Evolutionary conservation across 2,797 vertebrate species (phyloP).

Genomic region (Carcharodon carcharias): DNA sequence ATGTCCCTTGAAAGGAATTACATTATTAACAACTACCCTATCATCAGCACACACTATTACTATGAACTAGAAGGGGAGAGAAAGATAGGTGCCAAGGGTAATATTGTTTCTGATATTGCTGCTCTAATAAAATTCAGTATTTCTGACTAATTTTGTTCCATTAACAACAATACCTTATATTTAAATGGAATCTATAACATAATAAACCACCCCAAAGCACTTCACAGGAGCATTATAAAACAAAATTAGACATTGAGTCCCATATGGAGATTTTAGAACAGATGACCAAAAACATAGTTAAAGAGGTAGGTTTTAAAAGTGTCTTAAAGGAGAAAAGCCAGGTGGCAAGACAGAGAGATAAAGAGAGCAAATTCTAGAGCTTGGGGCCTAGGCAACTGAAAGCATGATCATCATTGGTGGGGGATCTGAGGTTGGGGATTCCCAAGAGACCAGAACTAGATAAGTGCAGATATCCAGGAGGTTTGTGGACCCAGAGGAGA

Average conservation of each 20-base stretch:
- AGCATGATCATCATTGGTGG: too few species aligned
- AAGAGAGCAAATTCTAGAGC: background rate
- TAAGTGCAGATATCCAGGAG: background rate
- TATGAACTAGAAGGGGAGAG: background rate
- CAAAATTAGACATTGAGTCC: background rate
- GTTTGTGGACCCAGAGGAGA: background rate
- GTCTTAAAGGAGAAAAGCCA: background rate
- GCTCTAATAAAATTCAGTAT: constrained; percentile 1
- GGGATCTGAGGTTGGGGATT: background rate
- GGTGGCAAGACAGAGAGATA: too few species aligned
- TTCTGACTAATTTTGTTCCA: background rate
- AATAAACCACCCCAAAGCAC: background rate
- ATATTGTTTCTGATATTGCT: background rate
- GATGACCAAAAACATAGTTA: background rate
- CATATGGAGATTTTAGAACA: background rate
- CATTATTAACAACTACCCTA: background rate
- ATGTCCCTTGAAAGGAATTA: background rate
- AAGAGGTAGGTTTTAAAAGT: background rate
- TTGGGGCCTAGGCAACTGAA: background rate
- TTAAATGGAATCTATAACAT: background rate
- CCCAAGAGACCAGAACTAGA: background rate
- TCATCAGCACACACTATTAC: background rate
- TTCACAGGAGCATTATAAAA: background rate
- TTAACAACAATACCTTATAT: background rate
- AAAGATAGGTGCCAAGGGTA: background rate